These are phyloP conservation scores for Temnothorax longispinosus DNA, from an alignment of 1,140 invertebrate genomes.

Conservation along the genomic window DNA sequence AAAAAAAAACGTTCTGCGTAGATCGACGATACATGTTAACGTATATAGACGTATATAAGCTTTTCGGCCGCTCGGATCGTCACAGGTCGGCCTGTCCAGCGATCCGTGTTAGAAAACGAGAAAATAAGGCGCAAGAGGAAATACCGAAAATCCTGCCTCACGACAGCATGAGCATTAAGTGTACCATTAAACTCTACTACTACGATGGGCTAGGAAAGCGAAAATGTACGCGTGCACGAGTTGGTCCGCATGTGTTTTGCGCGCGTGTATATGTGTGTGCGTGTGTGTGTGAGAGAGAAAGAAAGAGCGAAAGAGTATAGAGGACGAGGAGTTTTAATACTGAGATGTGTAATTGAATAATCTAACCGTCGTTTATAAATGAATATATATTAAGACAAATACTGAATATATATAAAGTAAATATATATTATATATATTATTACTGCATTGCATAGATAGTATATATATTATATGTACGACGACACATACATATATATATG, in stretches of 20 bases:
- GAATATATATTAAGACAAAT: constrained; percentile 71
- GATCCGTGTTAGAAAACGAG: constrained; percentile 5
- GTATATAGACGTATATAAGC: constrained; percentile 23
- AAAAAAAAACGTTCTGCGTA: constrained; percentile 16
- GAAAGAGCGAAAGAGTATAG: constrained; percentile 25
- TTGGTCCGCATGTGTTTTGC: constrained; percentile 24
- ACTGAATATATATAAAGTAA: constrained; percentile 70
- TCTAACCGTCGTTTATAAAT: constrained; percentile 80
- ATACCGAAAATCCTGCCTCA: constrained; percentile 65
- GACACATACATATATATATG: constrained; percentile 76
- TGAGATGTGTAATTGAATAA: constrained; percentile 77
- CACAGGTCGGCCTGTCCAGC: constrained; percentile 9
- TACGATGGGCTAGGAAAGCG: constrained; percentile 3
- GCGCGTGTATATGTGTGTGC: constrained; percentile 21
- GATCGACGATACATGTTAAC: constrained; percentile 36
- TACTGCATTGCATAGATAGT: constrained; percentile 77
- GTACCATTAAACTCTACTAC: constrained; percentile 44
- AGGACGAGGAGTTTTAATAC: constrained; percentile 75
- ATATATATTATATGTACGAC: constrained; percentile 75
- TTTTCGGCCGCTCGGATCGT: constrained; percentile 30
- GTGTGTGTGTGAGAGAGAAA: neutral
- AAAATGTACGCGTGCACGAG: constrained; percentile 35
- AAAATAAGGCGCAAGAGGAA: neutral
- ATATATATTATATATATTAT: constrained; percentile 73
- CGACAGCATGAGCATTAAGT: constrained; percentile 63